A percentile compares a stretch with the other conserved stretches of the same genome.
Conservation (phyloP, 2,113 vertebrate genomes). For the Scomber colias region DNA sequence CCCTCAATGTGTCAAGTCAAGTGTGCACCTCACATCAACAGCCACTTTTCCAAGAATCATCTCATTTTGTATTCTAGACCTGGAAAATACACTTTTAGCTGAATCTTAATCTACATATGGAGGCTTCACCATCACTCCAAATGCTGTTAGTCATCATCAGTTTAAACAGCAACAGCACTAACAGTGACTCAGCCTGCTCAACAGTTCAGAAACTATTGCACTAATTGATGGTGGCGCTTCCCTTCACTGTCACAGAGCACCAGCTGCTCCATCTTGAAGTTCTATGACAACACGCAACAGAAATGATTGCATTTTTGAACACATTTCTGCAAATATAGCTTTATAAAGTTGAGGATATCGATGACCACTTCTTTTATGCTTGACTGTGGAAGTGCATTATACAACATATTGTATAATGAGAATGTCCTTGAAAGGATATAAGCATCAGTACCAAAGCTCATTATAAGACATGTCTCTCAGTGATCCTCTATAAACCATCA, state of each 20-base stretch:
- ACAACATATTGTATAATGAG: conserved; percentile 7
- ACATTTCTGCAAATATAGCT: neutral
- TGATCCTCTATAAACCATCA: conserved; percentile 15
- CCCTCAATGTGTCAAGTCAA: no score
- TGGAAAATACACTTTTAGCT: neutral
- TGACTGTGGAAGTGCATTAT: neutral
- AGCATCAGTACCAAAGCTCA: conserved; percentile 8
- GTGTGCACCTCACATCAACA: neutral
- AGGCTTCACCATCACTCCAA: conserved; percentile 2
- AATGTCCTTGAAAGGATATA: neutral
- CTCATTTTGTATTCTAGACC: neutral
- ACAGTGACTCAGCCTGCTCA: conserved; percentile 3
- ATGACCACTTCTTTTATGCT: neutral
- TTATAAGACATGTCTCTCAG: neutral
- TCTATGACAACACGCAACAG: neutral
- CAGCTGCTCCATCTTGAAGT: conserved; percentile 1
- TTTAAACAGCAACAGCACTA: neutral
- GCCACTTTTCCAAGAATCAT: conserved; percentile 1
- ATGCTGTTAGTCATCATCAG: conserved; percentile 1
- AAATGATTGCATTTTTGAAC: neutral
- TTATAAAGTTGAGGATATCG: neutral
- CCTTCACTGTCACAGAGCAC: neutral
- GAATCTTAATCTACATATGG: conserved; percentile 12
- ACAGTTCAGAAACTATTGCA: neutral
- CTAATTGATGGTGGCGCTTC: neutral